A percentile compares a stretch with the other conserved stretches of the same genome.
These are phyloP conservation scores for Rhinopomastus cyanomelas DNA, from an alignment of 2,113 vertebrate species.

Conservation along the genomic window DNA sequence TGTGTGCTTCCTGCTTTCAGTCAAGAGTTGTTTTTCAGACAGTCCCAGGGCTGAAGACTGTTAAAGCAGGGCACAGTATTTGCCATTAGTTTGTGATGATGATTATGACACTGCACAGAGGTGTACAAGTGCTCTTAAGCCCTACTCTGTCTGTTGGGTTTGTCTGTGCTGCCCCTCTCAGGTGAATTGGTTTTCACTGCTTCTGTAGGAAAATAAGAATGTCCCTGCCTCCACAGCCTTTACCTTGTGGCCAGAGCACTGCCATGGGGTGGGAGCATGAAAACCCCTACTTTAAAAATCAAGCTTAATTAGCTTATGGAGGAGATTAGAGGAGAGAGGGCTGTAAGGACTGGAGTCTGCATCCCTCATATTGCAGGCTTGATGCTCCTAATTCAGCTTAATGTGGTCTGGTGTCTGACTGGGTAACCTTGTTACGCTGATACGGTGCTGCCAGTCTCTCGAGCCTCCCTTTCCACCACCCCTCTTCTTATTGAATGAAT, in stretches of 20 bases:
- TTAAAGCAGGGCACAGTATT: no score
- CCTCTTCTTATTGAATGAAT: not conserved
- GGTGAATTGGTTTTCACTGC: not conserved
- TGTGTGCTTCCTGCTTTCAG: not conserved
- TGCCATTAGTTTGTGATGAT: not conserved
- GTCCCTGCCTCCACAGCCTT: not conserved
- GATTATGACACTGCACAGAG: not conserved
- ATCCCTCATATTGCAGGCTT: not conserved
- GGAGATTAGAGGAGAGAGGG: not conserved
- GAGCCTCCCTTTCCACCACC: accelerated
- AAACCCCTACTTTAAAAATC: not conserved
- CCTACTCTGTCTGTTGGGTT: not conserved
- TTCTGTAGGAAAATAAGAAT: not conserved
- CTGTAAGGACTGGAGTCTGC: not conserved
- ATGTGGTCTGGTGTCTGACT: not conserved
- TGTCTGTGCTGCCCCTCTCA: not conserved
- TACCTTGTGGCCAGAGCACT: not conserved
- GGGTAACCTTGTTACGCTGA: not conserved
- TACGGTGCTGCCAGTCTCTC: not conserved
- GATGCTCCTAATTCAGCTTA: not conserved
- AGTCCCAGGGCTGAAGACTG: not conserved
- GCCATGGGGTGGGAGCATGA: not conserved
- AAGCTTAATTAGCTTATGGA: not conserved
- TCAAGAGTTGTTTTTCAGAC: not conserved
- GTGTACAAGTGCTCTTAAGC: not conserved